These are phyloP conservation scores for Eucriotettix oculatus DNA, from an alignment of 2,888 invertebrate genomes.

Conservation along the genomic window DNA sequence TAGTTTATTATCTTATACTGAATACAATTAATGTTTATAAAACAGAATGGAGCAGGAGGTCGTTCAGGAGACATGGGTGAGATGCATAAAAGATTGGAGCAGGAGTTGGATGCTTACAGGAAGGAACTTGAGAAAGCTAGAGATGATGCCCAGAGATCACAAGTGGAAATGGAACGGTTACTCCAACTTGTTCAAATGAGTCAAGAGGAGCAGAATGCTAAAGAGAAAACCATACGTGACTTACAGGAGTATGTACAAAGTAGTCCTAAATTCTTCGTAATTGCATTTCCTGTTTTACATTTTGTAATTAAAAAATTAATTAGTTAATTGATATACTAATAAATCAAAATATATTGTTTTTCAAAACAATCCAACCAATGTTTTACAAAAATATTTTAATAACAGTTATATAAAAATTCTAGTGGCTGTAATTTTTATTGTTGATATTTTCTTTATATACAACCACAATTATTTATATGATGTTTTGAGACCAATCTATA, in stretches of 20 bases:
- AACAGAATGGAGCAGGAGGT: slow-evolving; percentile 34
- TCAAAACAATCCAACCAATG: too few species aligned
- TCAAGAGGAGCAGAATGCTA: slow-evolving; percentile 82
- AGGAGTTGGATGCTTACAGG: slow-evolving; percentile 12
- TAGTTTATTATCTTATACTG: too few species aligned
- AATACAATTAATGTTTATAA: background rate
- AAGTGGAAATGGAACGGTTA: slow-evolving; percentile 75
- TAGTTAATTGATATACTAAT: background rate
- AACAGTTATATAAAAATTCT: too few species aligned
- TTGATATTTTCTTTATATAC: too few species aligned
- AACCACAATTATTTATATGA: too few species aligned
- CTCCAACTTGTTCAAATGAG: slow-evolving; percentile 83
- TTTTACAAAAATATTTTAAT: too few species aligned
- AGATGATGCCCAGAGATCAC: slow-evolving; percentile 65
- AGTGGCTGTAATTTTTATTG: too few species aligned
- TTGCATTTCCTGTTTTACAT: background rate
- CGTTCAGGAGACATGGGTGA: slow-evolving; percentile 56
- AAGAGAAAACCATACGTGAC: slow-evolving; percentile 83
- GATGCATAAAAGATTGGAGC: slow-evolving; percentile 27
- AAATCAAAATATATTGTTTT: background rate
- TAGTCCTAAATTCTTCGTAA: background rate
- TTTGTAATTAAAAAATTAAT: background rate
- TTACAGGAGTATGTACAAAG: slow-evolving; percentile 66
- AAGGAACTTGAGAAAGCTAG: slow-evolving; percentile 49
- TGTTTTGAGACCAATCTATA: too few species aligned